Evolutionary conservation across 2,113 vertebrate species (phyloP).

Genomic region (Saimiri boliviensis): DNA sequence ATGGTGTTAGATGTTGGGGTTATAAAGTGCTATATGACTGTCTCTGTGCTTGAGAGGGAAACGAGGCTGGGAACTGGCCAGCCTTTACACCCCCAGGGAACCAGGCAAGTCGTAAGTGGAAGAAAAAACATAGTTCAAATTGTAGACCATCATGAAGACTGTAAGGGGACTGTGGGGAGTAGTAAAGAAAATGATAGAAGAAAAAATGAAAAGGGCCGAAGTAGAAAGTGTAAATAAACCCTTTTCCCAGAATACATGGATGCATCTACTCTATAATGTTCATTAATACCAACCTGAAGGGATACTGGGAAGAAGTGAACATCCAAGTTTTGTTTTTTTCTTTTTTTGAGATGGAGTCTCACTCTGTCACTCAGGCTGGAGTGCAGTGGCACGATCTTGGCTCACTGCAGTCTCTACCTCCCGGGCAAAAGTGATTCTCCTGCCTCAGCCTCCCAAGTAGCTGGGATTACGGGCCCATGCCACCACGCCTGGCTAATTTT

Average conservation of each 20-base stretch:
- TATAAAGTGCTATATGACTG: background rate
- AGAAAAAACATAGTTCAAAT: constrained; percentile 37
- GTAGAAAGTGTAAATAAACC: background rate
- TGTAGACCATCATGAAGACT: constrained; percentile 17
- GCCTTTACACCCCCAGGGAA: background rate
- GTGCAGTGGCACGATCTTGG: no score
- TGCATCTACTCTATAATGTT: background rate
- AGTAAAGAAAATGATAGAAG: constrained; percentile 16
- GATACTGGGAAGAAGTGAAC: background rate
- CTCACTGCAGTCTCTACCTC: no score
- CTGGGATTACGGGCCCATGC: no score
- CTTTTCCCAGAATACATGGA: background rate
- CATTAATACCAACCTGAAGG: background rate
- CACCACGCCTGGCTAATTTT: no score
- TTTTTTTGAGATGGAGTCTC: no score
- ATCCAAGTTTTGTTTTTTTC: background rate
- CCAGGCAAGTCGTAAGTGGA: background rate
- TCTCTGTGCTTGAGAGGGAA: constrained; percentile 28
- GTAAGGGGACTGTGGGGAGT: background rate
- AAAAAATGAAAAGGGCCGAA: background rate
- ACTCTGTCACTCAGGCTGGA: no score
- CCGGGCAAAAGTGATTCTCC: no score
- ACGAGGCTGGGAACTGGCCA: background rate
- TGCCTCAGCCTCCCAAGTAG: no score
- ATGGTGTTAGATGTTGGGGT: background rate